Evolutionary conservation across 2,113 vertebrate genomes (phyloP).

Genomic region (Ciconia stormi): DNA sequence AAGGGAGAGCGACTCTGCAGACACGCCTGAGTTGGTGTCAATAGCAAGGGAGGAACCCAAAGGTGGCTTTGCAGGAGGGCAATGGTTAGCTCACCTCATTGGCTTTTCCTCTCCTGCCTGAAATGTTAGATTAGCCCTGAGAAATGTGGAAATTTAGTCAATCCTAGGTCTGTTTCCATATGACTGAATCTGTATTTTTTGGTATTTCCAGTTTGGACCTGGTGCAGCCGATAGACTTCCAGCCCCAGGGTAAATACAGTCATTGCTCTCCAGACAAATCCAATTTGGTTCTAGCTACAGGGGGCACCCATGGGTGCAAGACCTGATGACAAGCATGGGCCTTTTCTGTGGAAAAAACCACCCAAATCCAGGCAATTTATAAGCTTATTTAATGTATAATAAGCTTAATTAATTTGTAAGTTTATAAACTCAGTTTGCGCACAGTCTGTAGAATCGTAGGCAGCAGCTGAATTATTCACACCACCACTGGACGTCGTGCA

Average conservation of each 20-base stretch:
- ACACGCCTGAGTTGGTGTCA: accelerated
- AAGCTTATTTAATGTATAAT: background rate
- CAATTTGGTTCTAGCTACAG: background rate
- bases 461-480: background rate
- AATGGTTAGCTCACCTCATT: accelerated
- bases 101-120: background rate
- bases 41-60: background rate
- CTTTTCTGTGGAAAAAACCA: background rate
- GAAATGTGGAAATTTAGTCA: background rate
- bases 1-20: background rate
- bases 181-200: background rate
- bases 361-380: background rate
- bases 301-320: accelerated
- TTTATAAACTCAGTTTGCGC: background rate
- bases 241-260: background rate
- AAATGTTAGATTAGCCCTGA: background rate
- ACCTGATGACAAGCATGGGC: background rate
- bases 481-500: accelerated
- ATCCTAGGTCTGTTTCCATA: background rate
- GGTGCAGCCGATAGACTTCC: background rate
- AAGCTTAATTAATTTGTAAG: background rate
- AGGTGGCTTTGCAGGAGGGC: background rate
- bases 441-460: accelerated
- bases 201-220: background rate
- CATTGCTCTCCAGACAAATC: background rate